Evolutionary conservation across 2,888 invertebrate species (phyloP), one percentile per base, ranked within the genome.

Genomic region (Danaus chrysippus): DNA sequence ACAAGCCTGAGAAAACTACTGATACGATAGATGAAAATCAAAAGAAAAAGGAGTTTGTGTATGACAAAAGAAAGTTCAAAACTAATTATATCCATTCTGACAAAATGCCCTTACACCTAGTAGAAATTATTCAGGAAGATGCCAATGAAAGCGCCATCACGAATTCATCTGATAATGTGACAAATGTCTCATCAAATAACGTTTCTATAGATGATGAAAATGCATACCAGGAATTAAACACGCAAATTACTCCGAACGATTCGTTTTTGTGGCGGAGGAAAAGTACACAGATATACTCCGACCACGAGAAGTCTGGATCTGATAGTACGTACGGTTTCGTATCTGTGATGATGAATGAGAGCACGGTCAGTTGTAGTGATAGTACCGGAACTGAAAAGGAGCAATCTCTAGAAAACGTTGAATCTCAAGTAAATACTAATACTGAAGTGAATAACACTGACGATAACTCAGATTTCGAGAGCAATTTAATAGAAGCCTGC

Each of bases 251-350:
- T 70, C 94, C 94, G 1, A 94, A 94, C 73, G 92, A 91, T 68
- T 94, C 94, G 5, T 94, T 94, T 79, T 81, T 94, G 44, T 94
- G 93, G 92, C 91, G 93, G 62, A 79, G 90, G 64, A 93, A 90
- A 79, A 87, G 86, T 65, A 81, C 82, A 54, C 87, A 85, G 73
- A 81, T 85, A 68, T 88, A 87, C 71, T 82, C 83, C 1, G 91
- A 91, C 56, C 76, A 78, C 52, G 90, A 88, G 58, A 87, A 80
- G 69, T 77, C 81, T 11, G 13, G 71, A 56, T 79, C 82, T 13
- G 90, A 88, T 56, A 83, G 82, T 62, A 76, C 83, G 12, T 88
- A 88, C 61, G 83, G 84, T 65, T 79, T 82, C 70, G 76, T 85
- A 23, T 84, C 76, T 71, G 76, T 83, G 17, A 80, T 81, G 44